phyloP scores from a whole-genome alignment of 2,888 invertebrate genomes.

The Itoplectis maculator region DNA sequence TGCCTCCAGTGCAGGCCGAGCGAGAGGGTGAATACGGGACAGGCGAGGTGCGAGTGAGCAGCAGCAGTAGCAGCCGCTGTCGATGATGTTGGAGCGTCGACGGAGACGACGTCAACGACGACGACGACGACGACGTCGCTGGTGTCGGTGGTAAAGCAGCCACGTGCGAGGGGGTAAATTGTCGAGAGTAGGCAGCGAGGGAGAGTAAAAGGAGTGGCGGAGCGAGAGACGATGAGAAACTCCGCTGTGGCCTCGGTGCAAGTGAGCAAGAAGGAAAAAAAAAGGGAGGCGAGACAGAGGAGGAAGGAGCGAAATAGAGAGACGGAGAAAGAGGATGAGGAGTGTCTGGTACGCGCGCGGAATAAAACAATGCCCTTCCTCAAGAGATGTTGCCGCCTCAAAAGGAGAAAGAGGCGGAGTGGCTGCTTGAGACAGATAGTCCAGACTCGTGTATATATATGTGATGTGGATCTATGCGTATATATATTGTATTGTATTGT shows the following conservation, averaged over 20 bases:
- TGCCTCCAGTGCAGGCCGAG: constrained; percentile 49
- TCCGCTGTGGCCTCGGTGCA: constrained; percentile 42
- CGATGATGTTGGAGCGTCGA: constrained; percentile 60
- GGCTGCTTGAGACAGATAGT: constrained; percentile 83
- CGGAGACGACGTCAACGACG: constrained; percentile 31
- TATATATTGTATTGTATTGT: constrained; percentile 37
- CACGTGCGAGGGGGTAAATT: constrained; percentile 78
- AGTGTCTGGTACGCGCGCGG: constrained; percentile 83
- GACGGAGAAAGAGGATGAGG: constrained; percentile 76
- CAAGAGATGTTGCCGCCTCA: constrained; percentile 79
- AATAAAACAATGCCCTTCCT: constrained; percentile 83
- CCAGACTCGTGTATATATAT: constrained; percentile 70
- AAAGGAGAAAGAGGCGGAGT: constrained; percentile 77
- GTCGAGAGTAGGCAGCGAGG: constrained; percentile 80
- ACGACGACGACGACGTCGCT: constrained; percentile 46
- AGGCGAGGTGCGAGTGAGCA: constrained; percentile 44
- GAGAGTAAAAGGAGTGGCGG: constrained; percentile 66
- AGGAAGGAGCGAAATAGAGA: constrained; percentile 50
- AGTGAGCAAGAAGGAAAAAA: constrained; percentile 68
- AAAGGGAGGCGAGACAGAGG: constrained; percentile 28
- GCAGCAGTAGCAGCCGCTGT: constrained; percentile 28
- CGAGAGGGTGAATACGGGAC: constrained; percentile 34
- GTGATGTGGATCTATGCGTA: constrained; percentile 30
- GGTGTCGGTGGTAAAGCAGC: constrained; percentile 52
- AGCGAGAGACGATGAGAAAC: constrained; percentile 61